A percentile compares a stretch with the other conserved stretches of the same genome.
Evolutionary conservation across 92 coral and sea anemone species (phyloP).

Genomic region (Galaxea fascicularis): DNA sequence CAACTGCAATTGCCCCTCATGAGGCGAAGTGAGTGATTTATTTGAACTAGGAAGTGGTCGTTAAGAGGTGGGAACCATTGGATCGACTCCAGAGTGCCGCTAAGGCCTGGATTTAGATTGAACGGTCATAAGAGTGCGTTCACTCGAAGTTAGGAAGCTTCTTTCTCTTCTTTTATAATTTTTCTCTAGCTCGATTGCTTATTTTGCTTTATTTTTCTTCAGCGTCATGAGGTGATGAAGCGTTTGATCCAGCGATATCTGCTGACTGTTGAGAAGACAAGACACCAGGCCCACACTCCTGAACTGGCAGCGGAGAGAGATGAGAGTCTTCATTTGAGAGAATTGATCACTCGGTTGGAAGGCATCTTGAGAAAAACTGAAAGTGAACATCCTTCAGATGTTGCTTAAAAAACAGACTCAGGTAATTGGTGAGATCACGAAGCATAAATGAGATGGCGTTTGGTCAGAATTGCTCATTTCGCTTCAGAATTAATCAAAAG

Average conservation of each 20-base stretch:
- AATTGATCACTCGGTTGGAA: conserved; percentile 12
- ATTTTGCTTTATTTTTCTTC: background rate
- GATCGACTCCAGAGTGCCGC: too few relatives aligned
- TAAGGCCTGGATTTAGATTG: too few relatives aligned
- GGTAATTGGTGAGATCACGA: background rate
- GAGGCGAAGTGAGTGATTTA: too few relatives aligned
- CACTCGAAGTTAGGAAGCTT: too few relatives aligned
- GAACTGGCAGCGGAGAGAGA: conserved; percentile 4
- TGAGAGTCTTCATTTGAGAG: background rate
- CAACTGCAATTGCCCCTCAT: too few relatives aligned
- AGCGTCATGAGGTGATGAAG: conserved; percentile 39
- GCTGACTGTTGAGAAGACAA: conserved; percentile 14
- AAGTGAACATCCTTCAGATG: background rate
- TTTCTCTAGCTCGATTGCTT: too few relatives aligned
- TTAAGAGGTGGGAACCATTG: too few relatives aligned
- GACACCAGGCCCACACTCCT: conserved; percentile 7
- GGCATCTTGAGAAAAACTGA: background rate
- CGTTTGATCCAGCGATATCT: conserved; percentile 52
- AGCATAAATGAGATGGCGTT: too few relatives aligned
- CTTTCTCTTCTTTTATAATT: too few relatives aligned
- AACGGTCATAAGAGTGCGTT: too few relatives aligned
- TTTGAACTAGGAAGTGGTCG: too few relatives aligned
- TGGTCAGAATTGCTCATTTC: background rate
- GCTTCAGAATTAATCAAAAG: background rate
- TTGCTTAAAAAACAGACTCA: background rate